phyloP scores from a whole-genome alignment of 2,113 vertebrate genomes.

The Platanista minor region DNA sequence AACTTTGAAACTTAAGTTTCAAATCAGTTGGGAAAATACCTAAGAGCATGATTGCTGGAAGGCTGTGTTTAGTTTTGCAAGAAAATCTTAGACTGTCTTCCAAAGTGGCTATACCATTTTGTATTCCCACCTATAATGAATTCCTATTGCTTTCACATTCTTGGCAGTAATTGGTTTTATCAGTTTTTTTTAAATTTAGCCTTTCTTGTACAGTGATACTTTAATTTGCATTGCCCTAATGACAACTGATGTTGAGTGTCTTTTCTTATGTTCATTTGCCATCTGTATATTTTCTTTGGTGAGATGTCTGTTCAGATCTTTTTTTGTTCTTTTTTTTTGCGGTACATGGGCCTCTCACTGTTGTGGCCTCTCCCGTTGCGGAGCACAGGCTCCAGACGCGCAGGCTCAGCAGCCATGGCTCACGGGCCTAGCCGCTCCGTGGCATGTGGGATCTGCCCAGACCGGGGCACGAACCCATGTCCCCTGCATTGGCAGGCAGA shows the following conservation, averaged over 20 bases:
- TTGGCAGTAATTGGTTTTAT: not conserved
- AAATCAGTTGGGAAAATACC: not conserved
- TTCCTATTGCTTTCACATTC: not conserved
- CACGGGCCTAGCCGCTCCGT: too few relatives aligned
- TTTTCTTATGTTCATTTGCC: not conserved
- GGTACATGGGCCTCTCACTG: too few relatives aligned
- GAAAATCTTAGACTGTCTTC: not conserved
- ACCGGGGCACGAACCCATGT: too few relatives aligned
- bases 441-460: too few relatives aligned
- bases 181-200: not conserved
- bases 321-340: too few relatives aligned
- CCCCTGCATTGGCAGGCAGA: too few relatives aligned
- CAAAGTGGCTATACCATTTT: not conserved
- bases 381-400: too few relatives aligned
- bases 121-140: not conserved
- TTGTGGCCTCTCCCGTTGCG: too few relatives aligned
- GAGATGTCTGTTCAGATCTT: not conserved
- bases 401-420: too few relatives aligned
- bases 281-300: not conserved
- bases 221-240: not conserved
- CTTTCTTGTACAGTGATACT: not conserved
- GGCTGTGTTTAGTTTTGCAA: not conserved
- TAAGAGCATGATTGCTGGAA: not conserved
- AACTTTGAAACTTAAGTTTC: too few relatives aligned
- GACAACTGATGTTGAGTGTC: not conserved